A percentile compares a stretch with the other conserved stretches of the same genome.
Evolutionary conservation across 2,888 invertebrate genomes (phyloP).

Genomic region (Plagodis dolabraria): DNA sequence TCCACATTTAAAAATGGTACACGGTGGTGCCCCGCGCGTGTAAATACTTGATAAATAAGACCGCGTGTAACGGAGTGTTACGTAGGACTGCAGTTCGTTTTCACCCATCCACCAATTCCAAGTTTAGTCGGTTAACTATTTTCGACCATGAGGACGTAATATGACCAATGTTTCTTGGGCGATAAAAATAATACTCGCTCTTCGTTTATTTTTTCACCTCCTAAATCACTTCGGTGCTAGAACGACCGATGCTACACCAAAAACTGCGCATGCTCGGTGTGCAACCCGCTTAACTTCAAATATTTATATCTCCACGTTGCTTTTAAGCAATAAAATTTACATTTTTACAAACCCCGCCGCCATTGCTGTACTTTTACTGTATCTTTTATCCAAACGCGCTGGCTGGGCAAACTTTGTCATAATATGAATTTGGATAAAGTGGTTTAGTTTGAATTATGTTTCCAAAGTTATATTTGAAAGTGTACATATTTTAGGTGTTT

Average conservation of each 20-base stretch:
- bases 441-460: conserved; percentile 18
- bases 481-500: neutral
- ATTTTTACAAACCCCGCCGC: conserved; percentile 70
- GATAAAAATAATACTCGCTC: neutral
- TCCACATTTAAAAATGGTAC: too few relatives aligned
- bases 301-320: conserved; percentile 69
- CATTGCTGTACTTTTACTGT: conserved; percentile 19
- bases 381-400: conserved; percentile 17
- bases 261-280: conserved; percentile 56
- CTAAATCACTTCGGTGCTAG: conserved; percentile 10
- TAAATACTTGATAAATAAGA: too few relatives aligned
- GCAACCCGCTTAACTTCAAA: conserved; percentile 56
- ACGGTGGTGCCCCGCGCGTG: too few relatives aligned
- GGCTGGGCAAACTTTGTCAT: conserved; percentile 19
- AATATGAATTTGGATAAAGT: conserved; percentile 20
- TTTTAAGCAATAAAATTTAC: conserved; percentile 77
- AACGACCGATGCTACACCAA: neutral
- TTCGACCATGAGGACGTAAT: neutral
- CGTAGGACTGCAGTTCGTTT: too few relatives aligned
- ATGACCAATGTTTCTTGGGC: neutral
- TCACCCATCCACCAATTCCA: too few relatives aligned
- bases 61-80: too few relatives aligned
- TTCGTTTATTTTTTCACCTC: neutral
- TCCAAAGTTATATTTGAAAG: conserved; percentile 1
- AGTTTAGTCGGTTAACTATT: too few relatives aligned